These are phyloP conservation scores for Gymnorhina tibicen DNA, from an alignment of 2,113 vertebrate species.

Conservation along the genomic window DNA sequence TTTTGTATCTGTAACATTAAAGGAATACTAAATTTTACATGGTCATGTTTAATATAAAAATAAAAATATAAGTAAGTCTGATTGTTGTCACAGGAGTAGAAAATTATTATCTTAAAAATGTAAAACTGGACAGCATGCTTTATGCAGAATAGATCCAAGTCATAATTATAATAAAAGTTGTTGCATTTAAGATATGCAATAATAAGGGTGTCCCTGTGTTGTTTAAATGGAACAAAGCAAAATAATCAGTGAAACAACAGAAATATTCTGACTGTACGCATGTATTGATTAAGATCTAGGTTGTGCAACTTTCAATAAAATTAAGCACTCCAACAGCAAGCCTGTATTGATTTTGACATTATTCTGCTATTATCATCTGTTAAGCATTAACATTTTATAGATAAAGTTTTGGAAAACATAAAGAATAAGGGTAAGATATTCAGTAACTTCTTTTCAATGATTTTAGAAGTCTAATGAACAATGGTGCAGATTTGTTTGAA, in stretches of 20 bases:
- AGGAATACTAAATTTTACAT: constrained; percentile 57
- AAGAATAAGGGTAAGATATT: constrained; percentile 68
- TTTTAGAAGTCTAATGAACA: constrained; percentile 85
- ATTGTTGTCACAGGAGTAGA: constrained; percentile 21
- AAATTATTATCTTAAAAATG: constrained; percentile 36
- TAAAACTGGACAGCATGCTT: constrained; percentile 24
- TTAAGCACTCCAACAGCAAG: constrained; percentile 43
- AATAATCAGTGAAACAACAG: not conserved
- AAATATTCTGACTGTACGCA: constrained; percentile 44
- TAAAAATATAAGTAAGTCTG: constrained; percentile 59
- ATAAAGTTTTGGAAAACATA: constrained; percentile 73
- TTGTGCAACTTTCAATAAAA: constrained; percentile 72
- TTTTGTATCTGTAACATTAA: constrained; percentile 67
- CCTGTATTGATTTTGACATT: constrained; percentile 72
- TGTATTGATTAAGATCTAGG: constrained; percentile 69
- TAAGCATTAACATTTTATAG: constrained; percentile 57
- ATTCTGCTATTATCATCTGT: constrained; percentile 62
- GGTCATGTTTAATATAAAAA: constrained; percentile 56
- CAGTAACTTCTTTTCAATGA: constrained; percentile 80
- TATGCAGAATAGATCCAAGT: not conserved
- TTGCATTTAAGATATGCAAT: not conserved
- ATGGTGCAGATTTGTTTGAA: constrained; percentile 97
- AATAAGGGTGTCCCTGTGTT: not conserved
- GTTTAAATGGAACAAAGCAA: constrained; percentile 10
- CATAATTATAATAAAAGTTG: not conserved